phyloP scores from a whole-genome alignment of 2,888 invertebrate species.

The Mimumesa dahlbomi region DNA sequence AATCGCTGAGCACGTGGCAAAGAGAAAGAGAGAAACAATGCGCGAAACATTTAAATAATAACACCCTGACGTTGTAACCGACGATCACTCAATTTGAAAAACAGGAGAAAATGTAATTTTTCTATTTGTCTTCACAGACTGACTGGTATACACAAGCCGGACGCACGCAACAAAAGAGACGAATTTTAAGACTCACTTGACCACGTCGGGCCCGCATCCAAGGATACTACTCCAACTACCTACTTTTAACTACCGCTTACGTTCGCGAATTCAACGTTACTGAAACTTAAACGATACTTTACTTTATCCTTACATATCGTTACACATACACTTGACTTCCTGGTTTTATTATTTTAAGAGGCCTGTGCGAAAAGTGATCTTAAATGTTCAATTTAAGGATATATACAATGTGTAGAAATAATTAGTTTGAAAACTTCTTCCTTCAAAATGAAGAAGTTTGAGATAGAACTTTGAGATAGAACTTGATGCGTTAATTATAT shows the following conservation, averaged over 20 bases:
- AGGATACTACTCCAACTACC: conserved; percentile 79
- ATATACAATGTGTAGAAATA: conserved; percentile 15
- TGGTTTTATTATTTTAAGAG: conserved; percentile 61
- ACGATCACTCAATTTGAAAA: conserved; percentile 55
- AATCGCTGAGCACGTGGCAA: conserved; percentile 48
- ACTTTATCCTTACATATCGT: conserved; percentile 71
- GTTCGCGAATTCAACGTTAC: conserved; percentile 78
- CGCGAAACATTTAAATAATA: conserved; percentile 45
- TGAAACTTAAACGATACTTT: conserved; percentile 76
- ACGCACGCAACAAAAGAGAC: conserved; percentile 80
- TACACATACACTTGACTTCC: conserved; percentile 68
- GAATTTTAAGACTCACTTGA: conserved; percentile 80
- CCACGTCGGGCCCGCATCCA: conserved; percentile 80
- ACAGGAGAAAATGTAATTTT: conserved; percentile 76
- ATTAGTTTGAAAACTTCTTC: conserved; percentile 25
- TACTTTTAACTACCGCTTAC: conserved; percentile 78
- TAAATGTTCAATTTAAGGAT: conserved; percentile 31
- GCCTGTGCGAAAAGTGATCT: conserved; percentile 73
- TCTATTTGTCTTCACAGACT: conserved; percentile 80
- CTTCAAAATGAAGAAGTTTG: conserved; percentile 21
- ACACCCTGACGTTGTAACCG: conserved; percentile 65
- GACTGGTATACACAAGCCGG: conserved; percentile 80
- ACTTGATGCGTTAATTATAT: conserved; percentile 23
- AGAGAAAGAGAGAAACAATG: conserved; percentile 36
- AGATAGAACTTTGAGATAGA: conserved; percentile 16